Evolutionary conservation across 2,888 invertebrate species (phyloP), one percentile per base, ranked within the genome.

Genomic region (Drosophila cracens): DNA sequence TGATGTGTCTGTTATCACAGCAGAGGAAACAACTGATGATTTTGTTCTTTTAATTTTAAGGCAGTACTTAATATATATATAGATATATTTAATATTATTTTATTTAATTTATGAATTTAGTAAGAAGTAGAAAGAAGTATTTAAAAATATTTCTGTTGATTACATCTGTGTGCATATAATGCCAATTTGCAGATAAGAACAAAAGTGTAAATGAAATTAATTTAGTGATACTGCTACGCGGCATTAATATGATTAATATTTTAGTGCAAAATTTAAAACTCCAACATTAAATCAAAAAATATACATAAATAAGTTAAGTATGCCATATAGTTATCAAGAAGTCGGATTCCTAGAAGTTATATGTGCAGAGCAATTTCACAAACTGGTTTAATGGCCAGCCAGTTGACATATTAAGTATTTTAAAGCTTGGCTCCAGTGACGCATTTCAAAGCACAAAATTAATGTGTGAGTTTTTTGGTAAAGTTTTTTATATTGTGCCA

Each of bases 391-490:
- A 53, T 34, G 21, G 43, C 5, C 36, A 64, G 21, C 11, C 36
- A 64, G 29, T 33, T 61, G 60, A 58, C 58, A 58, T 60, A 57
- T 74, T 58, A 16, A 43, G 52, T 57, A 60, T 64, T 53, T 70
- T 61, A 57, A 36, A 64, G 27, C 18, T 34, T 25, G n/a, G 10
- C 49, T 56, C 29, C 25, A 43, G 38, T 57, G 34, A 38, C 52
- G 25, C 29, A 18, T 27, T 49, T n/a, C 27, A 33, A n/a, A 53
- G n/a, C 59, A 49, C 56, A 60, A 73, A 74, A 61, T 69, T 58
- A 60, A 48, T 58, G 36, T 38, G 3, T 51, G 31, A 46, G 54
- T 59, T 18, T 40, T 46, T 2, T 51, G 40, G 48, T 38, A 66
- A 62, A 53, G 40, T 56, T 54, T 58, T 49, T 36, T 6, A n/a